These are phyloP conservation scores for Styela clava DNA, from an alignment of 23 tunicate species.

Conservation along the genomic window DNA sequence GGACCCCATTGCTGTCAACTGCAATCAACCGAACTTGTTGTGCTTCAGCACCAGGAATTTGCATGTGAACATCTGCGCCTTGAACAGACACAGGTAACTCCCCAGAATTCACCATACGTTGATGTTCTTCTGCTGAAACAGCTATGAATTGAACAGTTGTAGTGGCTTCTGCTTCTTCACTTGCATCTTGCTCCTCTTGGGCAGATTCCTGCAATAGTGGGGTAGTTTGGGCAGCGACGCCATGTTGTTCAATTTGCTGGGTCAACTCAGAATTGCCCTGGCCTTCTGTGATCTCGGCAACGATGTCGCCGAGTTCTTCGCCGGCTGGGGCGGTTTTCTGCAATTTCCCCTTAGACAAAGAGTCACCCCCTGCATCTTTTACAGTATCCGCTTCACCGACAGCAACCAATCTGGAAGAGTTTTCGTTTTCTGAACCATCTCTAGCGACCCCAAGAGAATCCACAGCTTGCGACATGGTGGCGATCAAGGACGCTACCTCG, in stretches of 20 bases:
- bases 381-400: background rate
- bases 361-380: too few species aligned
- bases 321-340: background rate
- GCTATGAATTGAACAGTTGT: constrained; percentile 99
- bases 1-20: constrained; percentile 93
- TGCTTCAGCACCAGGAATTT: constrained; percentile 89
- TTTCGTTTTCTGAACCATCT: constrained; percentile 18
- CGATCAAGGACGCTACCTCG: constrained; percentile 18
- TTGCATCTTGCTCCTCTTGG: background rate
- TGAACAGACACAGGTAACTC: constrained; percentile 96
- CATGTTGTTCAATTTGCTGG: background rate
- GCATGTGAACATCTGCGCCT: constrained; percentile 99
- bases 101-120: constrained; percentile 91
- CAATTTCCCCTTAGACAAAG: too few species aligned
- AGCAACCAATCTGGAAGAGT: background rate
- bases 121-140: constrained; percentile 99
- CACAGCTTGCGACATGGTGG: constrained; percentile 24
- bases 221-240: background rate
- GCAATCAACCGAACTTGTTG: constrained; percentile 93
- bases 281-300: background rate
- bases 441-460: constrained; percentile 36
- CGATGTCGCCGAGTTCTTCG: background rate
- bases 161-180: constrained; percentile 85
- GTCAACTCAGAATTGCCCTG: background rate
- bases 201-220: background rate